A percentile compares a stretch with the other conserved stretches of the same genome.
phyloP scores from a whole-genome alignment of 1,140 invertebrate genomes.

The Euschistus heros region DNA sequence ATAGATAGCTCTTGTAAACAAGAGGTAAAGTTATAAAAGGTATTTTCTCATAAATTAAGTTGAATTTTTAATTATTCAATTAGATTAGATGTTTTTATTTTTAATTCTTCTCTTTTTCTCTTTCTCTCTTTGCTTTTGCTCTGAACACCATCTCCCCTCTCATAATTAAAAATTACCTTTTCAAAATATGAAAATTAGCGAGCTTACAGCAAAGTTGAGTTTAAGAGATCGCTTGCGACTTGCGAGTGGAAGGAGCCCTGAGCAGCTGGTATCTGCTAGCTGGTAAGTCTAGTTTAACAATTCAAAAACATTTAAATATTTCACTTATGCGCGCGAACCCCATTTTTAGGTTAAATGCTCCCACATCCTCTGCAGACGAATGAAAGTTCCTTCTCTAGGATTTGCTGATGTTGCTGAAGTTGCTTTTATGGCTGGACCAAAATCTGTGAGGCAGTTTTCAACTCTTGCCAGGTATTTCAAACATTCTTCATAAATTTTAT shows the following conservation, averaged over 20 bases:
- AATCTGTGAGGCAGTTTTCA: conserved; percentile 48
- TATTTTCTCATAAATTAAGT: no score
- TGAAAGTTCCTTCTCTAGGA: conserved; percentile 50
- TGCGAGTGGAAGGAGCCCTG: background rate
- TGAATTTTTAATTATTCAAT: no score
- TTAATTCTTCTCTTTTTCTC: background rate
- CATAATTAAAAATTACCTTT: background rate
- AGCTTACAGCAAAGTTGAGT: conserved; percentile 16
- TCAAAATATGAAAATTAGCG: background rate
- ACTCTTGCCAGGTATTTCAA: conserved; percentile 47
- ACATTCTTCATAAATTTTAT: no score
- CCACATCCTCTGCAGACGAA: conserved; percentile 54
- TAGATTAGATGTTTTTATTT: no score
- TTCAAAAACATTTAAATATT: background rate
- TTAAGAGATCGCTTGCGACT: conserved; percentile 1
- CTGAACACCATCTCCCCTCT: background rate
- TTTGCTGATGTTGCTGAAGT: conserved; percentile 65
- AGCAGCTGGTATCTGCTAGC: background rate
- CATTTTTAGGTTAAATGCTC: conserved; percentile 43
- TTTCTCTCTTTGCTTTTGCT: conserved; percentile 16
- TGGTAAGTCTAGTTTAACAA: conserved; percentile 1
- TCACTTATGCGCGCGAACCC: background rate
- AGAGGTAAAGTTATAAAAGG: no score
- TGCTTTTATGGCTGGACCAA: conserved; percentile 59
- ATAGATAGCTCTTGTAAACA: no score